Evolutionary conservation across 2,113 vertebrate species (phyloP).

Genomic region (human): DNA sequence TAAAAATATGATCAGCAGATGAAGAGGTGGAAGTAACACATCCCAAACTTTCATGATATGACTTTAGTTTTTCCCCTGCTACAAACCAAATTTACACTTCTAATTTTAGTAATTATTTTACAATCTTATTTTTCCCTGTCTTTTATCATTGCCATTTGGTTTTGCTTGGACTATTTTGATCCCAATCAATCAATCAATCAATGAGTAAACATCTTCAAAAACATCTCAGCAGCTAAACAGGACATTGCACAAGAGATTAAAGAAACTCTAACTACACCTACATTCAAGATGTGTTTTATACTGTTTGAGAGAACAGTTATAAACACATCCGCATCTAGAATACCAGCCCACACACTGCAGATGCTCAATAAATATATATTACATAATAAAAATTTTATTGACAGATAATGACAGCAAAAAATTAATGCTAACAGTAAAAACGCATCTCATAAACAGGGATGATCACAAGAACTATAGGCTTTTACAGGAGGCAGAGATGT

Average conservation of each 20-base stretch:
- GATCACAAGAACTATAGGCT: neutral
- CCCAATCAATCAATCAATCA: neutral
- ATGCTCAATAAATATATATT: constrained; percentile 3
- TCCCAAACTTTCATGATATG: neutral
- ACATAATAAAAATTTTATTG: constrained; percentile 23
- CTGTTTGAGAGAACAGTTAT: constrained; percentile 6
- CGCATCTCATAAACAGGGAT: neutral
- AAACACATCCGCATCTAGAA: neutral
- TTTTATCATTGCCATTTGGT: constrained; percentile 27
- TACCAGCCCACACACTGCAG: constrained; percentile 9
- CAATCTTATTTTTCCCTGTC: neutral
- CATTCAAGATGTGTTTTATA: neutral
- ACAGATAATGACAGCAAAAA: neutral
- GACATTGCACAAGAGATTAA: neutral
- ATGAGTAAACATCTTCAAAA: neutral
- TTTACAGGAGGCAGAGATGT: neutral
- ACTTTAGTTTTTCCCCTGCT: constrained; percentile 56
- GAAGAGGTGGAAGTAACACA: constrained; percentile 40
- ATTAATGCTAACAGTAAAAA: neutral
- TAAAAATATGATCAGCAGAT: constrained; percentile 68
- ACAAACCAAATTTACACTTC: constrained; percentile 10
- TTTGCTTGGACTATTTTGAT: constrained; percentile 15
- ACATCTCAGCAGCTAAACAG: neutral
- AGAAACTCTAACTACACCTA: neutral
- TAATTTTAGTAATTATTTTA: constrained; percentile 50